Conservation (phyloP, 2,888 invertebrate genomes). For the Acholoe squamosa region DNA sequence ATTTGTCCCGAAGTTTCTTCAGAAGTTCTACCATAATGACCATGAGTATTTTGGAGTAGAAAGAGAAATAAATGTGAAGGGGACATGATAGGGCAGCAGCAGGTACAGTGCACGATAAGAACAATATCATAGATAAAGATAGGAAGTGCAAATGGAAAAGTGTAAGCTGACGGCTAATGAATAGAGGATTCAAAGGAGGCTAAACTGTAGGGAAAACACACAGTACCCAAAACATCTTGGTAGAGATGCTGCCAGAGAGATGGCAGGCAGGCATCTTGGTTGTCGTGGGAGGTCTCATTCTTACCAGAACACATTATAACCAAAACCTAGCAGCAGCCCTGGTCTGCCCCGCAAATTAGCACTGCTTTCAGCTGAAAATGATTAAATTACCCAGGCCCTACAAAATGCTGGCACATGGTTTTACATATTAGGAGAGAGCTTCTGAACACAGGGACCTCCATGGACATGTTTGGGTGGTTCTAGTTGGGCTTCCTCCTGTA, state of each 20-base stretch:
- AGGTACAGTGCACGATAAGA: no score
- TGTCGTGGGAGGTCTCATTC: not conserved
- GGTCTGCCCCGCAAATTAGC: conserved; percentile 20
- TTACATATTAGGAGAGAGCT: conserved; percentile 36
- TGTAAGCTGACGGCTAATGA: not conserved
- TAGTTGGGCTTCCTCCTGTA: not conserved
- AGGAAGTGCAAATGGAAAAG: no score
- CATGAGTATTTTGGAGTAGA: no score
- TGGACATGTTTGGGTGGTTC: not conserved
- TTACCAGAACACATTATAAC: not conserved
- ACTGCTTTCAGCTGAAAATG: conserved; percentile 40
- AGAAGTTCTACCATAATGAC: no score
- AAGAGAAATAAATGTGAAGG: no score
- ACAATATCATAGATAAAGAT: no score
- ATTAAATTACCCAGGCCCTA: conserved; percentile 4
- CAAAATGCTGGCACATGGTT: not conserved
- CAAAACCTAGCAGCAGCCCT: not conserved
- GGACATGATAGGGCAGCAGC: no score
- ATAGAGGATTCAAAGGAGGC: no score
- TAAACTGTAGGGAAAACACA: no score
- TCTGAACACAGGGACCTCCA: not conserved
- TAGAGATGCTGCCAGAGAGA: not conserved
- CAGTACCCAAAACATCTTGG: not conserved
- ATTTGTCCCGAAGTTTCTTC: no score
- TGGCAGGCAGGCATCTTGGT: not conserved